These are phyloP conservation scores for Albula goreensis DNA, from an alignment of 2,113 vertebrate genomes.

Conservation along the genomic window DNA sequence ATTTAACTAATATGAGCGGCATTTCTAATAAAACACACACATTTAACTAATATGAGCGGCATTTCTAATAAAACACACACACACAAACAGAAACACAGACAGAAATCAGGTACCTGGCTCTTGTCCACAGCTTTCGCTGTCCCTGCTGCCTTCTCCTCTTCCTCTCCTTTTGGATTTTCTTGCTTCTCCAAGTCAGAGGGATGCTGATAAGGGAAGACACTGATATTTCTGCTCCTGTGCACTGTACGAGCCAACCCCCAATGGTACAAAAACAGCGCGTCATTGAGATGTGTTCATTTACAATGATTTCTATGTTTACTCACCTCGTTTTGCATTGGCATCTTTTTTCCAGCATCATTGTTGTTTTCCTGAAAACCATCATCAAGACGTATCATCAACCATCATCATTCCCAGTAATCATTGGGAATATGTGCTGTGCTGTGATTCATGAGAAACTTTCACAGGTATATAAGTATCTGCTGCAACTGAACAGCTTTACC, in stretches of 20 bases:
- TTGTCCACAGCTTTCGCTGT: neutral
- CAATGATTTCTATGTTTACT: neutral
- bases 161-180: too few relatives aligned
- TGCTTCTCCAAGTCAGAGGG: too few relatives aligned
- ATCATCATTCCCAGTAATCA: neutral
- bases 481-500: too few relatives aligned
- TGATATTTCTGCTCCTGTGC: too few relatives aligned
- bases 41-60: constrained; percentile 35
- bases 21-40: too few relatives aligned
- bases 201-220: too few relatives aligned
- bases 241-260: neutral
- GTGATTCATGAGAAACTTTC: too few relatives aligned
- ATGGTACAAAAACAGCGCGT: neutral
- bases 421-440: neutral
- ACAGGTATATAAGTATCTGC: too few relatives aligned
- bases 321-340: neutral
- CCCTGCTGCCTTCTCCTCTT: neutral
- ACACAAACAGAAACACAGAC: too few relatives aligned
- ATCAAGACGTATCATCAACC: neutral
- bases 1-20: too few relatives aligned
- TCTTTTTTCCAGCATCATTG: neutral
- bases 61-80: constrained; percentile 20
- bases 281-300: too few relatives aligned
- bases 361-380: neutral
- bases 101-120: constrained; percentile 23